phyloP scores from a whole-genome alignment of 2,113 vertebrate genomes.

The Seriola dumerili region DNA sequence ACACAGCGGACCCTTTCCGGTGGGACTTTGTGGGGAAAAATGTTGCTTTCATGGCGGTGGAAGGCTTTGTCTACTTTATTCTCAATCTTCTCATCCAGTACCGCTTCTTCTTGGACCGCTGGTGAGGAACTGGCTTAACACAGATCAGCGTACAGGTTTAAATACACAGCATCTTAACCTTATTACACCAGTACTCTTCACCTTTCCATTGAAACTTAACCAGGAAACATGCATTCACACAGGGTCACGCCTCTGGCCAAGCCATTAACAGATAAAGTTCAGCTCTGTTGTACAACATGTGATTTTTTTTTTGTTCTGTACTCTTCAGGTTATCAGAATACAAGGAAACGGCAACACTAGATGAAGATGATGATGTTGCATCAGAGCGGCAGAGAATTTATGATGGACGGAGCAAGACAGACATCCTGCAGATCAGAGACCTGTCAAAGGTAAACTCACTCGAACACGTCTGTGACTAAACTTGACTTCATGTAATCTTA shows the following conservation, averaged over 20 bases:
- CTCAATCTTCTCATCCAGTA: conserved; percentile 93
- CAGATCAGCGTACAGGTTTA: not conserved
- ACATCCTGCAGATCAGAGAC: conserved; percentile 91
- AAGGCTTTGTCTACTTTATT: conserved; percentile 90
- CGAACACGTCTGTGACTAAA: not conserved
- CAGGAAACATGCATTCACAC: not conserved
- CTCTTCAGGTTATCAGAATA: conserved; percentile 83
- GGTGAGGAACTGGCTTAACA: conserved; percentile 81
- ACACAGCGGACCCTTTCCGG: conserved; percentile 87
- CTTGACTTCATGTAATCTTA: not conserved
- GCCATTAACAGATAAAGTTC: not conserved
- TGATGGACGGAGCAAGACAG: conserved; percentile 86
- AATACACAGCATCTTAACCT: not conserved
- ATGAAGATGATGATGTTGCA: conserved; percentile 93
- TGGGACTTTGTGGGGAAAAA: conserved; percentile 97
- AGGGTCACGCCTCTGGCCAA: not conserved
- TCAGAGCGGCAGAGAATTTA: conserved; percentile 91
- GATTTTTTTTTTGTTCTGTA: not conserved
- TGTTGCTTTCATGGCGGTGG: conserved; percentile 90
- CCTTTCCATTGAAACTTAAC: not conserved
- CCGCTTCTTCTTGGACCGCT: conserved; percentile 86
- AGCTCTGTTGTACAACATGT: not conserved
- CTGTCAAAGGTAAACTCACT: conserved; percentile 89
- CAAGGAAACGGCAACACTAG: conserved; percentile 62
- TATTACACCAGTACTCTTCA: not conserved